A percentile compares a stretch with the other conserved stretches of the same genome.
Evolutionary conservation across 1,140 invertebrate species (phyloP).

Genomic region (Paraescarpia echinospica): DNA sequence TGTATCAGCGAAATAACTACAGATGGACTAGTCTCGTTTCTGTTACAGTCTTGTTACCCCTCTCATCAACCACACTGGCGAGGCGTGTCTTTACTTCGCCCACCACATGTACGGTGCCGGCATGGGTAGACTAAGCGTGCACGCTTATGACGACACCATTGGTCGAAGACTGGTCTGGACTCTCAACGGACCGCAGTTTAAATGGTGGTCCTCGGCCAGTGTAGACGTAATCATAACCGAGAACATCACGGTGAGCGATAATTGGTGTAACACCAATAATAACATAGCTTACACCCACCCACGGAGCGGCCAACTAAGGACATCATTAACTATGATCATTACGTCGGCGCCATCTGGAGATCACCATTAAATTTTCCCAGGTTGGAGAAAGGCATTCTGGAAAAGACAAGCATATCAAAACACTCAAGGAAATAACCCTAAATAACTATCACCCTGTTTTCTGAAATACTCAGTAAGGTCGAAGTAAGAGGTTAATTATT

Average conservation of each 20-base stretch:
- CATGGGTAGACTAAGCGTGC: constrained; percentile 28
- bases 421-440: too few species aligned
- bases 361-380: too few species aligned
- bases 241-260: background rate
- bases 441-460: too few species aligned
- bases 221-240: background rate
- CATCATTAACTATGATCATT: too few species aligned
- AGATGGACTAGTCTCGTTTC: background rate
- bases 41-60: background rate
- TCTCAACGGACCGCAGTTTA: background rate
- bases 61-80: background rate
- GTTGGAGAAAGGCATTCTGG: too few species aligned
- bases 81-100: constrained; percentile 64
- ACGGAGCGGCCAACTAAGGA: too few species aligned
- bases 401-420: too few species aligned
- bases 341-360: too few species aligned
- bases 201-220: background rate
- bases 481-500: too few species aligned
- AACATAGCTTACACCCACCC: too few species aligned
- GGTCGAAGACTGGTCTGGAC: background rate
- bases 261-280: too few species aligned
- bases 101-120: constrained; percentile 74
- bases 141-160: background rate
- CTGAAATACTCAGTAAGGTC: too few species aligned
- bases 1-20: background rate